Evolutionary conservation across 2,797 vertebrate species (phyloP).

Genomic region (Thamnophis elegans): DNA sequence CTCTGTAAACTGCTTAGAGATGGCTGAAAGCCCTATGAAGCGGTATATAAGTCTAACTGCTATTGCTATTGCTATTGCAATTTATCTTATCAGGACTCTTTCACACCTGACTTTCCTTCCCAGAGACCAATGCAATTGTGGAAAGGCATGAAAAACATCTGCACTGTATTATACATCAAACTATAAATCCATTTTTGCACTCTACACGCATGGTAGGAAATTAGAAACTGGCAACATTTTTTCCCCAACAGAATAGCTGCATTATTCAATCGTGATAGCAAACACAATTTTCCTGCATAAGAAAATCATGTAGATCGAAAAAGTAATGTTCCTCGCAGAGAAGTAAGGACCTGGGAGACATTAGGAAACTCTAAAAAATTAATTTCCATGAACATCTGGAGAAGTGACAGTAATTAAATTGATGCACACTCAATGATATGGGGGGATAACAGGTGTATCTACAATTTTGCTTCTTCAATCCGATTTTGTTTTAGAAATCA

Average conservation of each 20-base stretch:
- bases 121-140: neutral
- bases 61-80: no score
- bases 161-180: neutral
- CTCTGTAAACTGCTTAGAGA: no score
- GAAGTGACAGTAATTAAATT: neutral
- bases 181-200: neutral
- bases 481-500: neutral
- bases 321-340: neutral
- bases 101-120: neutral
- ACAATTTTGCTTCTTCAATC: neutral
- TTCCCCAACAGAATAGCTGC: neutral
- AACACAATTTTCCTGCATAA: neutral
- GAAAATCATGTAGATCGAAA: neutral
- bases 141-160: neutral
- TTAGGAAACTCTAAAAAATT: neutral
- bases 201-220: neutral
- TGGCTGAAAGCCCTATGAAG: no score
- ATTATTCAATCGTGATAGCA: neutral
- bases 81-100: constrained; percentile 17
- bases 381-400: neutral
- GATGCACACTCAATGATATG: neutral
- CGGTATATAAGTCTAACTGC: no score
- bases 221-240: neutral
- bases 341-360: neutral
- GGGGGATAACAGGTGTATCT: neutral